Percentiles rank a stretch among this genome's conserved stretches.
Conservation (phyloP, 2,797 vertebrate species). For the Spinus pinus region DNA sequence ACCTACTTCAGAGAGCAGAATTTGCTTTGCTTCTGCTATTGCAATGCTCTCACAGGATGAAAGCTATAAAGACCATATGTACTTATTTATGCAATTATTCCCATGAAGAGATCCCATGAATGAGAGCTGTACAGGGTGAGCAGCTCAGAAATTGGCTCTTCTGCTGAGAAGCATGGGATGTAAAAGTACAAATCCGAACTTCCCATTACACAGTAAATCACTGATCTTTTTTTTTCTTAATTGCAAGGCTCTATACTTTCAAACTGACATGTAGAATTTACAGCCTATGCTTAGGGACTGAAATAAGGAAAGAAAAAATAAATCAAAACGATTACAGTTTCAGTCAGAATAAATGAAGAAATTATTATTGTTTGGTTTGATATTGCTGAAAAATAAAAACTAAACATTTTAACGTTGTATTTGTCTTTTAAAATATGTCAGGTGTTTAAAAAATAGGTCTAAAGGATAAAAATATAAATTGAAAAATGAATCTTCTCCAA, state of each 20-base stretch:
- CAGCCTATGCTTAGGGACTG: not conserved
- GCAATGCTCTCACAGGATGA: not conserved
- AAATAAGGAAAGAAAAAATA: not conserved
- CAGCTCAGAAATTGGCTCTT: not conserved
- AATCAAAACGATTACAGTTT: not conserved
- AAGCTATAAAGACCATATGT: not conserved
- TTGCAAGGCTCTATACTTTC: not conserved
- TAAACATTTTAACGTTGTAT: not conserved
- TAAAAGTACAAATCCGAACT: not conserved
- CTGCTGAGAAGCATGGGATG: not conserved
- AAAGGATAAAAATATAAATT: conserved; percentile 6
- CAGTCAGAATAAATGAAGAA: conserved; percentile 26
- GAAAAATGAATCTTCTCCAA: conserved; percentile 34
- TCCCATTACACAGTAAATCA: not conserved
- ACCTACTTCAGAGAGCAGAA: not conserved
- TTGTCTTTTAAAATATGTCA: conserved; percentile 18
- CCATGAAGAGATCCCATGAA: not conserved
- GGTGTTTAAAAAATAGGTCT: not conserved
- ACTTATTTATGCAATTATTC: not conserved
- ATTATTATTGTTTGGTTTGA: conserved; percentile 9
- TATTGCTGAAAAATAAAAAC: conserved; percentile 1
- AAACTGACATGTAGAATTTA: not conserved
- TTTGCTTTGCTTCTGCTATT: not conserved
- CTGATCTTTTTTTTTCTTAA: not conserved
- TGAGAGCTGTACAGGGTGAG: not conserved